Evolutionary conservation across 2,113 vertebrate species (phyloP).

Genomic region (Lethenteron reissneri): DNA sequence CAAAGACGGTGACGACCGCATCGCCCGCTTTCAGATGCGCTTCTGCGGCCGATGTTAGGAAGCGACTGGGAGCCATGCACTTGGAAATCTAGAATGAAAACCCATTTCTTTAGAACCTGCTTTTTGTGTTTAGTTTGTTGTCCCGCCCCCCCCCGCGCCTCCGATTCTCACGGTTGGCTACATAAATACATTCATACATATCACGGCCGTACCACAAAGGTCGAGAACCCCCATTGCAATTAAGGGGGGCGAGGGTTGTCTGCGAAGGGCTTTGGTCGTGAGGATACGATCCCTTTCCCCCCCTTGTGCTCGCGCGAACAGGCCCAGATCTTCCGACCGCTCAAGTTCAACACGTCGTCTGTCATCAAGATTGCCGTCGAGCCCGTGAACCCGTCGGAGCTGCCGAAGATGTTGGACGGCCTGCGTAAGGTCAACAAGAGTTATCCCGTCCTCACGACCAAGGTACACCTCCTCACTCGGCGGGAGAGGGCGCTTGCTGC

Average conservation of each 20-base stretch:
- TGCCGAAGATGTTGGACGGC: slow-evolving; percentile 92
- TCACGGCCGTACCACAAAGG: background rate
- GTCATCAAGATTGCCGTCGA: slow-evolving; percentile 97
- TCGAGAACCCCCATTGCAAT: background rate
- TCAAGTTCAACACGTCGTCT: slow-evolving; percentile 93
- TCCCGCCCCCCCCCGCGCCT: too few relatives aligned
- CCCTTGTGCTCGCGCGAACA: slow-evolving; percentile 17
- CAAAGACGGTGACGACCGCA: too few relatives aligned
- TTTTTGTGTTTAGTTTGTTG: too few relatives aligned
- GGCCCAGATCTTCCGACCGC: slow-evolving; percentile 90
- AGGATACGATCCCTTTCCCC: background rate
- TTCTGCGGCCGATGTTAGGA: too few relatives aligned
- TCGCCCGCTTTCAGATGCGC: too few relatives aligned
- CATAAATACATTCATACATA: background rate
- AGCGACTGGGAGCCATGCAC: too few relatives aligned
- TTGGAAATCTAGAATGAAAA: too few relatives aligned
- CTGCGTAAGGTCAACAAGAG: slow-evolving; percentile 97
- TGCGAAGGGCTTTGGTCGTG: too few relatives aligned
- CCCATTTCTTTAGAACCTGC: too few relatives aligned
- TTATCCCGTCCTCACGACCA: slow-evolving; percentile 87
- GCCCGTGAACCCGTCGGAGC: slow-evolving; percentile 87
- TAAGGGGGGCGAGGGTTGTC: too few relatives aligned
- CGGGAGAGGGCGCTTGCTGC: too few relatives aligned
- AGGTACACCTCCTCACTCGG: slow-evolving; percentile 25
- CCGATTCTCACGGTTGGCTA: too few relatives aligned